Base-by-base conservation (phyloP, 2,113 vertebrate species). In the Pterocles gutturalis region DNA sequence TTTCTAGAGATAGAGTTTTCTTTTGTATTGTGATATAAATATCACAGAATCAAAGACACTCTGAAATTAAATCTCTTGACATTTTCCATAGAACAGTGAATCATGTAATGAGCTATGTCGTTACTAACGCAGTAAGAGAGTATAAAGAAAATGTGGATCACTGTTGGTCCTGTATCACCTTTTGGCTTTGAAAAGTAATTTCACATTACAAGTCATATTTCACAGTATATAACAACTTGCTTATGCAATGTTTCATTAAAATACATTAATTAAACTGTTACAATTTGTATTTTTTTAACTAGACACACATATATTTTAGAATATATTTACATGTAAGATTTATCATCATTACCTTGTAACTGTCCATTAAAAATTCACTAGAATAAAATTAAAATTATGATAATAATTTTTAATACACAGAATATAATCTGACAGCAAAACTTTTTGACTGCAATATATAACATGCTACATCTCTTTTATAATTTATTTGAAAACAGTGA, bases 341-440 rank as follows among this genome's bases (percentile, higher is more conserved):
- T 88, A 81, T 95, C 45, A 34, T 87, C 70, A 95, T 97, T 97
- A 85, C 43, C 65, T 96, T 96, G 38, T 84, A 97, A 88, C 67
- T 85, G 34, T 81, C 91, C 69, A 89, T 94, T 96, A 95, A 96
- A 98, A 98, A 97, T 96, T 60, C 89, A 97, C 73, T 53, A 92
- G 33, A 81, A 95, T 97, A 94, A 97, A 97, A 96, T 96, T 90
- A 90, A 97, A 96, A 78, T 77, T 65, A 78, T 89, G 28, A 95
- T 87, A 53, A 92, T 93, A 95, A 71, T 76, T 96, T 96, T 96
- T 91, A 91, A 90, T 94, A 93, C 61, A 87, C 72, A 94, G 65
- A 83, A 58, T 96, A 60, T 90, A 78, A 91, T 91, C 55, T 89
- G 65, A 73, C 58, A 69, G 58, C n/a, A 65, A 64, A 96, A 80